Conservation (phyloP, 1,140 invertebrate genomes). For the Triops longicaudatus region DNA sequence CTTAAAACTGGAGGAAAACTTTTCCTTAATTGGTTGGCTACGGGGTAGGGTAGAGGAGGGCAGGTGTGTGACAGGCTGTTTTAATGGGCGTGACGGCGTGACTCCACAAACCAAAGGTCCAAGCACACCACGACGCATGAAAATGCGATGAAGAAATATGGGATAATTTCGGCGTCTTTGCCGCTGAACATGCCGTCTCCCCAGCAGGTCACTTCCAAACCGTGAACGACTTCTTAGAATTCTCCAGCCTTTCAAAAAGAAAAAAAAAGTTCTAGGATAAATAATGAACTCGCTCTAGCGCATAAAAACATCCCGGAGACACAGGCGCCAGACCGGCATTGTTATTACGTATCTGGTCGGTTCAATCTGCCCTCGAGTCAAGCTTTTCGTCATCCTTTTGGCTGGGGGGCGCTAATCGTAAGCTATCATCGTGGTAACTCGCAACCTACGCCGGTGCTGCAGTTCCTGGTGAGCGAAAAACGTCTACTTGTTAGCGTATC, state of each 20-base stretch:
- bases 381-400: not conserved
- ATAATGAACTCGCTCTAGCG: not conserved
- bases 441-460: not conserved
- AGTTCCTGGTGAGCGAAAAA: no score
- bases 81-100: constrained; percentile 10
- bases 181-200: not conserved
- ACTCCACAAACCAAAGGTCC: not conserved
- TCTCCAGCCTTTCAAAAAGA: not conserved
- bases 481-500: no score
- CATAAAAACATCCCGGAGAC: not conserved
- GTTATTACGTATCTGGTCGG: not conserved
- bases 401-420: not conserved
- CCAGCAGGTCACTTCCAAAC: not conserved
- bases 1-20: not conserved
- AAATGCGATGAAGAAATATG: not conserved
- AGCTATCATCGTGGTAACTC: not conserved
- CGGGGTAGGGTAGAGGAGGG: not conserved
- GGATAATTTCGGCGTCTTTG: not conserved
- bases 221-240: not conserved
- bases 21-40: constrained; percentile 5
- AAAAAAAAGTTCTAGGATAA: not conserved
- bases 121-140: not conserved
- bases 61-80: constrained; percentile 9
- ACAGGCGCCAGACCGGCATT: not conserved
- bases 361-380: not conserved